Evolutionary conservation across 2,113 vertebrate species (phyloP).

Genomic region (Terrapene triunguis): DNA sequence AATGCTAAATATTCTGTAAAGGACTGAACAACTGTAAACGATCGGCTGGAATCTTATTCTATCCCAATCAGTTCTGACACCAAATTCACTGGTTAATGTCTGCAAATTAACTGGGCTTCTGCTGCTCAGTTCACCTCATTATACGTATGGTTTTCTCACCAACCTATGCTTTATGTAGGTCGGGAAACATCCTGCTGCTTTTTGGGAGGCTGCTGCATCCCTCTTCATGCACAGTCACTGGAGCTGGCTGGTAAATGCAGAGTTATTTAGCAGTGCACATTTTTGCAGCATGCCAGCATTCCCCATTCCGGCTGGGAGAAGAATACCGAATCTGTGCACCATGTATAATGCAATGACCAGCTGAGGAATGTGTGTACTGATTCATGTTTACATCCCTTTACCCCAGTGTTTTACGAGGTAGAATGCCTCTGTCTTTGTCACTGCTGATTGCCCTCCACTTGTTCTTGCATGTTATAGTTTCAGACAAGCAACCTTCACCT

Average conservation of each 20-base stretch:
- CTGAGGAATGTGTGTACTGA: neutral
- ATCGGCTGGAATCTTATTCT: rapidly evolving
- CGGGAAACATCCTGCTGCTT: rapidly evolving
- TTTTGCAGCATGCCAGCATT: neutral
- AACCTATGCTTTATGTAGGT: neutral
- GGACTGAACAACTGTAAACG: rapidly evolving
- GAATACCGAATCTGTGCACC: rapidly evolving
- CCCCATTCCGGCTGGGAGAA: neutral
- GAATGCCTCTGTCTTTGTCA: conserved; percentile 42
- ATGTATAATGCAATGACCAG: neutral
- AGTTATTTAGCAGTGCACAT: neutral
- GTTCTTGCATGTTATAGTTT: conserved; percentile 59
- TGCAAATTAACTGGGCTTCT: rapidly evolving
- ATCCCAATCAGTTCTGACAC: neutral
- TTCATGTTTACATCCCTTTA: neutral
- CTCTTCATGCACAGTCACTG: rapidly evolving
- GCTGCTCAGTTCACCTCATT: rapidly evolving
- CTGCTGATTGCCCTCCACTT: conserved; percentile 39
- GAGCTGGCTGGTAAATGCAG: too few relatives aligned
- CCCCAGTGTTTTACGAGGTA: neutral
- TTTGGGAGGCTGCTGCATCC: neutral
- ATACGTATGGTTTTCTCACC: rapidly evolving
- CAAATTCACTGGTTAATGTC: rapidly evolving
- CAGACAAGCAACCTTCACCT: conserved; percentile 77
- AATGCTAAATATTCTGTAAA: neutral